These are phyloP conservation scores for Thymelicus acteon DNA, from an alignment of 2,888 invertebrate species.

Conservation along the genomic window DNA sequence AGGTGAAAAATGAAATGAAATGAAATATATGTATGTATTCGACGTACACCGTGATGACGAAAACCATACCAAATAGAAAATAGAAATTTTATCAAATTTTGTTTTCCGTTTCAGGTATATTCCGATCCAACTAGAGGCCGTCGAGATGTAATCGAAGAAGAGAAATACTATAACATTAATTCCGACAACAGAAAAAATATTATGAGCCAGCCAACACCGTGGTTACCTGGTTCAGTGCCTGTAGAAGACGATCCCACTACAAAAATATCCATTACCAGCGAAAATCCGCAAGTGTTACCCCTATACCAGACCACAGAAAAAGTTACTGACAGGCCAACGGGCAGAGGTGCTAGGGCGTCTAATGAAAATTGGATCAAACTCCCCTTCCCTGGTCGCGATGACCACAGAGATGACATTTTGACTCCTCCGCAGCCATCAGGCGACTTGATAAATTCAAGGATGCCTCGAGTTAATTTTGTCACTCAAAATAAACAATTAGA, in stretches of 20 bases:
- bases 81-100: background rate
- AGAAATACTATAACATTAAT: slow-evolving; percentile 72
- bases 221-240: slow-evolving; percentile 74
- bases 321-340: slow-evolving; percentile 81
- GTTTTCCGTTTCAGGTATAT: slow-evolving; percentile 52
- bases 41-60: too few relatives aligned
- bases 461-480: slow-evolving; percentile 88
- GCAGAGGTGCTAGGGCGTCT: slow-evolving; percentile 84
- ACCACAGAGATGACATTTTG: slow-evolving; percentile 71
- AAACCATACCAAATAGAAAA: too few relatives aligned
- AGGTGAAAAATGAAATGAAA: too few relatives aligned
- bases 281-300: slow-evolving; percentile 61
- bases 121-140: slow-evolving; percentile 64
- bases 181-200: slow-evolving; percentile 59
- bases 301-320: slow-evolving; percentile 73
- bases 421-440: slow-evolving; percentile 82
- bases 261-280: slow-evolving; percentile 71
- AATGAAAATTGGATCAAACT: slow-evolving; percentile 87
- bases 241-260: slow-evolving; percentile 74
- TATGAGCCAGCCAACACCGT: slow-evolving; percentile 60
- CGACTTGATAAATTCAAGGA: slow-evolving; percentile 83
- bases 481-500: slow-evolving; percentile 85
- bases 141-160: slow-evolving; percentile 79
- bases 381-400: slow-evolving; percentile 75
- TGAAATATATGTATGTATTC: too few relatives aligned